A percentile compares a stretch with the other conserved stretches of the same genome.
Conservation (phyloP, 2,113 vertebrate species). For the Tyto alba region DNA sequence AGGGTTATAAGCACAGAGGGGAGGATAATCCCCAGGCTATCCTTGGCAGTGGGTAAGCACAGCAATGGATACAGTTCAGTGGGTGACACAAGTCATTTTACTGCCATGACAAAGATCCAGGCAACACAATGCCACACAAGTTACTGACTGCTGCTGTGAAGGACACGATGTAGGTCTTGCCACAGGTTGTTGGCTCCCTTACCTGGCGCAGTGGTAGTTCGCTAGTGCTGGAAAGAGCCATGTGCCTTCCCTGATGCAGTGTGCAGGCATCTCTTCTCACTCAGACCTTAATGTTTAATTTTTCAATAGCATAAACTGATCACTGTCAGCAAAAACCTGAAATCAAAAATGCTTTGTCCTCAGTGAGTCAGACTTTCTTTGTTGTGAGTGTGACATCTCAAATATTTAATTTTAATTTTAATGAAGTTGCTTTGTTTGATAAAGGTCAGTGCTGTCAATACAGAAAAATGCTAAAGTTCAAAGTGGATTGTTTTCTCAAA, state of each 20-base stretch:
- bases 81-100: neutral
- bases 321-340: neutral
- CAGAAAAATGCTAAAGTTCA: neutral
- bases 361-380: neutral
- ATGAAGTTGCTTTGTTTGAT: conserved; percentile 11
- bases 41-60: neutral
- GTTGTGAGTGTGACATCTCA: neutral
- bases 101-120: neutral
- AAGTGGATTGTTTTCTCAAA: neutral
- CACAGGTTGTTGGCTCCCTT: neutral
- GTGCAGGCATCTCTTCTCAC: fast-evolving
- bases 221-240: neutral
- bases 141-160: neutral
- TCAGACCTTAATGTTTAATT: neutral
- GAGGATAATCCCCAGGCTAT: neutral
- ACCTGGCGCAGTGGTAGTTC: neutral
- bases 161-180: neutral
- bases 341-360: neutral
- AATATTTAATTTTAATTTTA: conserved; percentile 29
- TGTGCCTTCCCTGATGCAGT: neutral
- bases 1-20: neutral
- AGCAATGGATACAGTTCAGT: neutral
- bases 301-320: neutral
- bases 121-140: fast-evolving
- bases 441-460: neutral